Percentiles rank a stretch among this genome's conserved stretches.
Evolutionary conservation across 1,140 invertebrate genomes (phyloP).

Genomic region (Caenorhabditis inopinata): DNA sequence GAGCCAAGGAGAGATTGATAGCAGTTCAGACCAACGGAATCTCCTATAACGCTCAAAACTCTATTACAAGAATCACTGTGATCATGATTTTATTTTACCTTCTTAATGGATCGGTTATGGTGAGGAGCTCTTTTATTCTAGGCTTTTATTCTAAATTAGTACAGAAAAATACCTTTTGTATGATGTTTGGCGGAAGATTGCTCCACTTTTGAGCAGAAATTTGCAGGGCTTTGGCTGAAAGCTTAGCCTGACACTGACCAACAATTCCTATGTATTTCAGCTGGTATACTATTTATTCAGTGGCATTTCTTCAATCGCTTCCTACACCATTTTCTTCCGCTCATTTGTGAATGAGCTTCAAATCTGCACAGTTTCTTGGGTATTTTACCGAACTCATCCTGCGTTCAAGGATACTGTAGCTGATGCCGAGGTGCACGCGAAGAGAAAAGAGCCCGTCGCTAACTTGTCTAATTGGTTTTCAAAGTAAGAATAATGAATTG

Average conservation of each 20-base stretch:
- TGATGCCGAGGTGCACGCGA: neutral
- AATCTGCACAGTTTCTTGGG: neutral
- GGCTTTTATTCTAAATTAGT: too few relatives aligned
- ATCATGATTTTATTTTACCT: neutral
- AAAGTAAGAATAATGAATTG: too few relatives aligned
- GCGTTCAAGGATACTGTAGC: neutral
- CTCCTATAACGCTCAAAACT: neutral
- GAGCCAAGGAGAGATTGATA: slow-evolving; percentile 4
- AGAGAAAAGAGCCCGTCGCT: neutral
- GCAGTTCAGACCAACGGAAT: neutral
- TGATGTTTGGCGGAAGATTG: too few relatives aligned
- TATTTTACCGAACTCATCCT: neutral
- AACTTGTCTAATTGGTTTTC: neutral
- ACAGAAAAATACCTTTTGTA: too few relatives aligned
- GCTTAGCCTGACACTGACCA: too few relatives aligned
- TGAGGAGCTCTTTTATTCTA: neutral
- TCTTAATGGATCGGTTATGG: neutral
- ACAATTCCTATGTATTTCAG: too few relatives aligned
- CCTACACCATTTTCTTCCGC: neutral
- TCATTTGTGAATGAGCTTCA: neutral
- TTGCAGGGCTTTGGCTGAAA: too few relatives aligned
- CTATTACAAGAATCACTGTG: neutral
- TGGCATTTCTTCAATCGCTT: neutral
- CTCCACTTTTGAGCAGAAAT: too few relatives aligned
- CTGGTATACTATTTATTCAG: neutral